phyloP scores from a whole-genome alignment of 2,888 invertebrate genomes.

The Drosophila rubida region DNA sequence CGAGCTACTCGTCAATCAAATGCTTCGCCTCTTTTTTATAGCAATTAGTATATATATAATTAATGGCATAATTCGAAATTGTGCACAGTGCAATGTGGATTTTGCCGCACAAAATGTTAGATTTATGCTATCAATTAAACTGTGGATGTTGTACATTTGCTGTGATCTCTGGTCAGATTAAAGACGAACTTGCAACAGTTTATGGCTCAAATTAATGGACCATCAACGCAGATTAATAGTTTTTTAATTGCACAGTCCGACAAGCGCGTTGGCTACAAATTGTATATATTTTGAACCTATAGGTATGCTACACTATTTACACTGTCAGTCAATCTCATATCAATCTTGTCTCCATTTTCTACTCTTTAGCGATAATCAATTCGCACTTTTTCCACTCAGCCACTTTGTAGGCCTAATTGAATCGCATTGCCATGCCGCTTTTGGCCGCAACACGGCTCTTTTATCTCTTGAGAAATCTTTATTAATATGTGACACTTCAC shows the following conservation, averaged over 20 bases:
- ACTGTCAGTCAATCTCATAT: no score
- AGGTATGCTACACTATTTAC: conserved; percentile 25
- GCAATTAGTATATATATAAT: neutral
- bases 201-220: neutral
- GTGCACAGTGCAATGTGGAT: neutral
- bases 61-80: conserved; percentile 2
- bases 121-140: conserved; percentile 1
- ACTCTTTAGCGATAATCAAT: neutral
- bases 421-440: neutral
- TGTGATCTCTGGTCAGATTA: neutral
- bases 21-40: neutral
- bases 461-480: conserved; percentile 31
- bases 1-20: neutral
- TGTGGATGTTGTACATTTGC: neutral
- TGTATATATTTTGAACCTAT: neutral
- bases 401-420: conserved; percentile 1
- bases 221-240: neutral
- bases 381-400: neutral
- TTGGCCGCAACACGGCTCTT: neutral
- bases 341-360: neutral
- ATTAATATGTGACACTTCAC: conserved; percentile 40
- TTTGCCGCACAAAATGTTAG: neutral
- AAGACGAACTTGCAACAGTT: neutral
- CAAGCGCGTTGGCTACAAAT: neutral
- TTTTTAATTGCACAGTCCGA: conserved; percentile 3